Percentiles rank a stretch among this genome's conserved stretches.
Evolutionary conservation across 2,797 vertebrate genomes (phyloP).

Genomic region (Hypotaenidia philippensis): DNA sequence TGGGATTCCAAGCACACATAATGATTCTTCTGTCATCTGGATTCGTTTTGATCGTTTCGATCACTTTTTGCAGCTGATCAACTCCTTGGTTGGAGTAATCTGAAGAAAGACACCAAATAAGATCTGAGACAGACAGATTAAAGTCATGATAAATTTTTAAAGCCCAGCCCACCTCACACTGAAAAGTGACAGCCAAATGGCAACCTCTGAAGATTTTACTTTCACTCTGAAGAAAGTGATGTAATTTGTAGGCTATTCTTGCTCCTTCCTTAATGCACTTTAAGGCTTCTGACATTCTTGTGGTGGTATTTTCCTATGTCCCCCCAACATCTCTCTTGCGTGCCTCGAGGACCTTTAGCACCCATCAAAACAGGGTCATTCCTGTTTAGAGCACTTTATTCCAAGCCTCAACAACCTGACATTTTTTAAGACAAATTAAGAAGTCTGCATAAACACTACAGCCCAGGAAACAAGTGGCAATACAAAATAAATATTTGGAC

Average conservation of each 20-base stretch:
- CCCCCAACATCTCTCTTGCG: background rate
- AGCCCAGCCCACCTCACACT: background rate
- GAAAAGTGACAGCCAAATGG: background rate
- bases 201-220: background rate
- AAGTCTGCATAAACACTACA: background rate
- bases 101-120: conserved; percentile 59
- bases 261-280: background rate
- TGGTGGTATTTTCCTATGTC: accelerated
- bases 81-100: conserved; percentile 95
- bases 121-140: background rate
- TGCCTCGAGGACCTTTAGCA: background rate
- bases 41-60: conserved; percentile 93
- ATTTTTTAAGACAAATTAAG: background rate
- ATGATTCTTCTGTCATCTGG: conserved; percentile 96
- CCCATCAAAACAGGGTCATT: background rate
- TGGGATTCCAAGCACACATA: conserved; percentile 98
- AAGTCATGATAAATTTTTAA: background rate
- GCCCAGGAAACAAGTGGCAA: background rate
- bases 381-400: background rate
- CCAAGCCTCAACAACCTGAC: background rate
- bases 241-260: background rate
- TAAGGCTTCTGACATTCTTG: background rate
- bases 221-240: background rate
- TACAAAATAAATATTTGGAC: background rate
- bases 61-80: conserved; percentile 94